phyloP scores from a whole-genome alignment of 37 sponge, comb jelly and placozoan genomes.

The Ianthella basta region DNA sequence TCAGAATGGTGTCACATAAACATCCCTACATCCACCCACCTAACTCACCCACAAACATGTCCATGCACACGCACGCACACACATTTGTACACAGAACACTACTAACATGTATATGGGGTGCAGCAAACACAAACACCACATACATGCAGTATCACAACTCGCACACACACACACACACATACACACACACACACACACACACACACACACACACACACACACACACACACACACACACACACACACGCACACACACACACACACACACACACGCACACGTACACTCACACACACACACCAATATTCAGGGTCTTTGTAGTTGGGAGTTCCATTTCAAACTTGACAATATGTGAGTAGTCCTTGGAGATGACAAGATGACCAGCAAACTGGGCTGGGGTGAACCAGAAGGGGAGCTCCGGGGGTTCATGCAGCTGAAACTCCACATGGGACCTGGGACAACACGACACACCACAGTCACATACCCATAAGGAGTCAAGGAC shows the following conservation, averaged over 20 bases:
- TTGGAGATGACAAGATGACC: slow-evolving; percentile 73
- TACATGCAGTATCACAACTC: too few relatives aligned
- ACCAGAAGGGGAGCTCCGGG: slow-evolving; percentile 88
- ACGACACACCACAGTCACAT: background rate
- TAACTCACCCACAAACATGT: slow-evolving; percentile 8
- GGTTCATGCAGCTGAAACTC: slow-evolving; percentile 89
- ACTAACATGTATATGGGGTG: too few relatives aligned
- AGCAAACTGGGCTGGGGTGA: slow-evolving; percentile 84
- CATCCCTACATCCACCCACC: too few relatives aligned
- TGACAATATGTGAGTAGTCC: slow-evolving; percentile 37
- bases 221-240: too few relatives aligned
- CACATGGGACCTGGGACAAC: slow-evolving; percentile 64
- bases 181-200: slow-evolving; percentile 27
- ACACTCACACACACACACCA: slow-evolving; percentile 56
- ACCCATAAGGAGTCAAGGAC: too few relatives aligned
- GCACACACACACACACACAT: background rate
- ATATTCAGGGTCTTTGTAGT: slow-evolving; percentile 68
- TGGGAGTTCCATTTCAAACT: slow-evolving; percentile 74
- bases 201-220: slow-evolving; percentile 16
- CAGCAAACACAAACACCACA: too few relatives aligned
- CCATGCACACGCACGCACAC: slow-evolving; percentile 12
- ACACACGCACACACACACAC: slow-evolving; percentile 12
- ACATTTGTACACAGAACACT: too few relatives aligned
- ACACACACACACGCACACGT: slow-evolving; percentile 18
- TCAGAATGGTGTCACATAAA: too few relatives aligned